A percentile compares a stretch with the other conserved stretches of the same genome.
These are phyloP conservation scores for Hesperophylax magnus DNA, from an alignment of 1,140 invertebrate species.

Conservation along the genomic window DNA sequence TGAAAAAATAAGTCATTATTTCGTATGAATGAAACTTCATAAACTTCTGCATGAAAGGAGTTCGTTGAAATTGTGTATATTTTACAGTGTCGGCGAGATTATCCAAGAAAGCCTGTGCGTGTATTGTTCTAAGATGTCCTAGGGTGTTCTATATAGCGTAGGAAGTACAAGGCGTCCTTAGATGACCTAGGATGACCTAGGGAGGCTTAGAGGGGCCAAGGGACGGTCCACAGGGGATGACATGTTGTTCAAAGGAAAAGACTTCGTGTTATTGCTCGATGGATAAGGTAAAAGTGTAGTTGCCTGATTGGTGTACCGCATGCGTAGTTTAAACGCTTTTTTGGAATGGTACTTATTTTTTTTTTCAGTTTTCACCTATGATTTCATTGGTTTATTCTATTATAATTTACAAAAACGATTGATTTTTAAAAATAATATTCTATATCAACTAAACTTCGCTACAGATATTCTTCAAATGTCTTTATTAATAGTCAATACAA, in stretches of 20 bases:
- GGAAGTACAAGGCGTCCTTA: too few species aligned
- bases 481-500: not conserved
- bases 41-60: too few species aligned
- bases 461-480: conserved; percentile 17
- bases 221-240: not conserved
- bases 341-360: conserved; percentile 23
- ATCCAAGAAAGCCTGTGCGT: too few species aligned
- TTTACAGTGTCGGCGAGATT: too few species aligned
- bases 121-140: too few species aligned
- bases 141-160: too few species aligned
- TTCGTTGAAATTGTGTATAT: too few species aligned
- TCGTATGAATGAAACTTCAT: too few species aligned
- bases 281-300: conserved; percentile 5
- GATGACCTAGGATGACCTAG: not conserved
- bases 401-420: not conserved
- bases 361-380: conserved; percentile 9
- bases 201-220: not conserved
- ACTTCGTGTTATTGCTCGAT: not conserved
- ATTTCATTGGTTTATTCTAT: conserved; percentile 16
- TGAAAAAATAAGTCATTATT: too few species aligned
- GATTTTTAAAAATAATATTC: conserved; percentile 7
- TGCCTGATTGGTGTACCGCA: conserved; percentile 18
- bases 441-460: not conserved
- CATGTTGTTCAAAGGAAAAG: not conserved
- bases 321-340: conserved; percentile 4